Evolutionary conservation across 2,797 vertebrate species (phyloP), one percentile per base, ranked within the genome.

Genomic region (Danionella dracula): DNA sequence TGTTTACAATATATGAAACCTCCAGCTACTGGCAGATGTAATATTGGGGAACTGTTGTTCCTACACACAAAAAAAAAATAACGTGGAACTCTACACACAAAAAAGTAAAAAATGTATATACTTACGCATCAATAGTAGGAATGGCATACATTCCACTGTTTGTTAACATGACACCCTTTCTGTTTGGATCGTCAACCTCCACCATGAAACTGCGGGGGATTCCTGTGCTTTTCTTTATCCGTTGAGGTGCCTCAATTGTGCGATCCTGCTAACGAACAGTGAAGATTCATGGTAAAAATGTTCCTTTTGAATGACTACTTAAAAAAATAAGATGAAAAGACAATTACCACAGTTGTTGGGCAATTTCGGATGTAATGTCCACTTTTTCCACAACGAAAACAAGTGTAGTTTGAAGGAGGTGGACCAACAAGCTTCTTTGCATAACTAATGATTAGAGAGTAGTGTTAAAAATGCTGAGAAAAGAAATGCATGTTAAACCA

Each of bases 321-420:
- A 27, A 6, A 27, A 27, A 27, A 27, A 27, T 6, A 27, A 27
- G 70, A 75, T 63, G 37, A 78, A 78, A 76, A 59, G 29, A 72
- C 60, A 76, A 90, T 93, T 89, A 98, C 96, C 90, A 85, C 91
- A 12, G 89, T 93, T 5, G 86, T 90, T 21, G 96, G 95, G 74
- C 96, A 99, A 84, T 95, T 95, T 82, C 93, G 92, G 82, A 98
- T 97, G 77, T 98, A 97, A 82, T 99, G 96, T 62, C 96, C 96
- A 15, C 88, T 89, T 74, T 92, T 94, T 59, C 94, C 92, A 76
- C 96, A 99, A 71, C 96, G 95, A 63, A 92, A 97, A 74, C 97
- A 99, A 3, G 92, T 94, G 10, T 99, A 99, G 0, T 93, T 93
- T 0, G 92, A 89, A 44, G 94, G 94, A 54, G 84, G 90, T 0